Evolutionary conservation across 2,797 vertebrate genomes (phyloP).

Genomic region (Aulostomus chinensis): DNA sequence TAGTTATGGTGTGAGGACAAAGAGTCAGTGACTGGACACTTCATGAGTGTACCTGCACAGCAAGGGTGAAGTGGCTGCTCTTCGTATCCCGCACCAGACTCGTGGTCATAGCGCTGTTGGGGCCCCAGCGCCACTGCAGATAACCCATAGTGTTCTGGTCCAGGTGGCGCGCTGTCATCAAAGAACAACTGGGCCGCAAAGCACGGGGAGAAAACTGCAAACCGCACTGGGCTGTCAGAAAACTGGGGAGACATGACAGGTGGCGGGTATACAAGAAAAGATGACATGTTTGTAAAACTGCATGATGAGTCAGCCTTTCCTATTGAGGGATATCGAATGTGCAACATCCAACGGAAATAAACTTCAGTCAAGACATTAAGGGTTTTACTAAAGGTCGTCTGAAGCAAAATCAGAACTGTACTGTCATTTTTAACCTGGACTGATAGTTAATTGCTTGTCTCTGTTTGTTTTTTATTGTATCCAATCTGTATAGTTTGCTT

Average conservation of each 20-base stretch:
- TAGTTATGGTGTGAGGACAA: neutral
- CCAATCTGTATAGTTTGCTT: too few species aligned
- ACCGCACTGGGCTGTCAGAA: conserved; percentile 92
- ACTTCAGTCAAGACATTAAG: neutral
- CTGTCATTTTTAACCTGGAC: too few species aligned
- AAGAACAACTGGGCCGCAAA: conserved; percentile 87
- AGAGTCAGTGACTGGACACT: too few species aligned
- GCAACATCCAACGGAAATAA: too few species aligned
- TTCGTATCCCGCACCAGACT: conserved; percentile 96
- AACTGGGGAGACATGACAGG: conserved; percentile 72
- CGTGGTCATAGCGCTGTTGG: conserved; percentile 96
- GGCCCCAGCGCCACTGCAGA: conserved; percentile 95
- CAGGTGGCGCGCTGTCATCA: conserved; percentile 91
- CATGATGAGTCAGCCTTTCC: too few species aligned
- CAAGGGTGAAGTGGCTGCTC: conserved; percentile 92
- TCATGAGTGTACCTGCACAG: conserved; percentile 85
- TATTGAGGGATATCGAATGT: too few species aligned
- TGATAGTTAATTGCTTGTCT: too few species aligned
- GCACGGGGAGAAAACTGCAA: conserved; percentile 94
- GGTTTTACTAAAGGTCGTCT: too few species aligned
- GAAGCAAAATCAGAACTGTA: too few species aligned
- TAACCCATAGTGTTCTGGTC: conserved; percentile 98
- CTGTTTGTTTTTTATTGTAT: too few species aligned
- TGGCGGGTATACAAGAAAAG: neutral
- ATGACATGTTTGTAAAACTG: too few species aligned